These are phyloP conservation scores for Microtus montanus DNA, from an alignment of 2,113 vertebrate species.

Conservation along the genomic window DNA sequence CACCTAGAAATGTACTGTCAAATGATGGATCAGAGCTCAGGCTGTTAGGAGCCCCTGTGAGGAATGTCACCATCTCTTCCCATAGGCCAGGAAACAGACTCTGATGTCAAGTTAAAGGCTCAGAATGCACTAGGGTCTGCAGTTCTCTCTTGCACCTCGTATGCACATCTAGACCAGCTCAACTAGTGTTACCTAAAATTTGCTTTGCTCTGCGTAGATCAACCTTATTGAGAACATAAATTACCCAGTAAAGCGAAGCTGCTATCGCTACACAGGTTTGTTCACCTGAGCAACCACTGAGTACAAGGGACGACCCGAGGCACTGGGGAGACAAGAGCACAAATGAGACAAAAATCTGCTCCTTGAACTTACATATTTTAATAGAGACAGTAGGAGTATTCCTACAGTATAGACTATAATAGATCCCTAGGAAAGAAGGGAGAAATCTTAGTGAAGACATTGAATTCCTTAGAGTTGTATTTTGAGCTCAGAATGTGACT, in stretches of 20 bases:
- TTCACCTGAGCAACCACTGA: not conserved
- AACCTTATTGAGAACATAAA: not conserved
- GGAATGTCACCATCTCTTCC: conserved; percentile 44
- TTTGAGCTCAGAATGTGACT: conserved; percentile 12
- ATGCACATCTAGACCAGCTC: not conserved
- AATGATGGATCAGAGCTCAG: conserved; percentile 35
- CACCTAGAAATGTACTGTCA: conserved; percentile 53
- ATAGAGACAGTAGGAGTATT: not conserved
- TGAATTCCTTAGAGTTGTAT: conserved; percentile 10
- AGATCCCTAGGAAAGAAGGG: not conserved
- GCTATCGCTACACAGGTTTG: not conserved
- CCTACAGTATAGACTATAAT: not conserved
- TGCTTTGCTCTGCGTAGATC: not conserved
- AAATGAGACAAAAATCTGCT: not conserved
- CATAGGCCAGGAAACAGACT: conserved; percentile 49
- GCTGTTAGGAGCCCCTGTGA: conserved; percentile 40
- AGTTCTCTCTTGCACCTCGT: not conserved
- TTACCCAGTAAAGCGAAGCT: not conserved
- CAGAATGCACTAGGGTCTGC: conserved; percentile 31
- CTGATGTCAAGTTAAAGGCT: conserved; percentile 33
- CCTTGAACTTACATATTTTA: not conserved
- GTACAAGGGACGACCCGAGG: not conserved
- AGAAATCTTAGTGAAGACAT: not conserved
- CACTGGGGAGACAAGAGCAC: not conserved
- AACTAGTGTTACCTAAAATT: not conserved